Percentiles rank a stretch among this genome's conserved stretches.
These are phyloP conservation scores for Anser brachyrhynchus DNA, from an alignment of 2,113 vertebrate genomes.

Conservation along the genomic window DNA sequence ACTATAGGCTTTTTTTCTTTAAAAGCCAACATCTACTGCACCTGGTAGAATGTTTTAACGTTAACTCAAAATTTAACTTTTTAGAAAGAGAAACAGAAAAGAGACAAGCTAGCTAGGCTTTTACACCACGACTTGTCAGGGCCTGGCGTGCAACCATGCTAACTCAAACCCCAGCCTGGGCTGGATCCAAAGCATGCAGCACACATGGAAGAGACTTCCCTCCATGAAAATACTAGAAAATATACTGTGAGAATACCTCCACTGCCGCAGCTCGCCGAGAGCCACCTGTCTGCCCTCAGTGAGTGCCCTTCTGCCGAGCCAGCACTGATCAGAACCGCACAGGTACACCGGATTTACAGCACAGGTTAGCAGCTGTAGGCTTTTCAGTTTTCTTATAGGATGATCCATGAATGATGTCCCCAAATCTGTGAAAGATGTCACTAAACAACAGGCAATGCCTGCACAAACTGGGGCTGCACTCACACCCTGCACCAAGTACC, in stretches of 20 bases:
- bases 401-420: neutral
- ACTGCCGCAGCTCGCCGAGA: neutral
- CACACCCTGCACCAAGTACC: neutral
- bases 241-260: too few species aligned
- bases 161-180: neutral
- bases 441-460: rapidly evolving
- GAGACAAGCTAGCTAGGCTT: neutral
- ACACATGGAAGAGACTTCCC: neutral
- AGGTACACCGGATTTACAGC: neutral
- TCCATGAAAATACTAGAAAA: too few species aligned
- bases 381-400: neutral
- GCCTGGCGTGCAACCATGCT: neutral
- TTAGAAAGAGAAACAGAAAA: neutral
- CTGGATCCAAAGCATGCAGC: neutral
- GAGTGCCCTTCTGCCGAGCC: neutral
- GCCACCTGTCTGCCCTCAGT: neutral
- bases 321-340: neutral
- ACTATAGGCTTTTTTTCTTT: rapidly evolving
- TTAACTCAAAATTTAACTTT: neutral
- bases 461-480: neutral
- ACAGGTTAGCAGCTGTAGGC: neutral
- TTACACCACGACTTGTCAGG: neutral
- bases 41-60: neutral
- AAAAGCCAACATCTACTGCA: neutral
- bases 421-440: neutral